Conservation (phyloP, 2,113 vertebrate species). For the Hiodon alosoides region DNA sequence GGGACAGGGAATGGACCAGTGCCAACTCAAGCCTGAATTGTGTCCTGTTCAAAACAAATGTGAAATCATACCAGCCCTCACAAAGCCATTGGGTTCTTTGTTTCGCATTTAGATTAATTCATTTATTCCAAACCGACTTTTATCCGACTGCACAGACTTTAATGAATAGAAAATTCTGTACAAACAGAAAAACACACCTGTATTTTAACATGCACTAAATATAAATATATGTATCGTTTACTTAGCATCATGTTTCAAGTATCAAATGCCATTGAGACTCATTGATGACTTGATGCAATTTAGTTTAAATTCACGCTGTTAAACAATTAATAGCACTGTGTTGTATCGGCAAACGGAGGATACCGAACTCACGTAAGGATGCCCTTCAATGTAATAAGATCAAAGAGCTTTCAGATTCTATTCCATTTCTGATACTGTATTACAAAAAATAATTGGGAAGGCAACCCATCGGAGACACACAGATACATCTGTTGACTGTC, state of each 20-base stretch:
- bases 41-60: slow-evolving; percentile 1
- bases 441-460: not conserved
- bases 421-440: not conserved
- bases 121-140: not conserved
- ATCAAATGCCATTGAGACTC: not conserved
- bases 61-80: not conserved
- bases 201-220: too few species aligned
- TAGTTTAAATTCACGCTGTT: slow-evolving; percentile 12
- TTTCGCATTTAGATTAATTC: too few species aligned
- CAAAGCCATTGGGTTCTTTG: not conserved
- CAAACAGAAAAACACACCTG: not conserved
- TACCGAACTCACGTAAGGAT: slow-evolving; percentile 5
- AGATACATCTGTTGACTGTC: too few species aligned
- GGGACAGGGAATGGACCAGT: slow-evolving; percentile 22
- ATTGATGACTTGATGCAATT: slow-evolving; percentile 5
- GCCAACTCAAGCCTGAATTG: slow-evolving; percentile 2
- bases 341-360: not conserved
- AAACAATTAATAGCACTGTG: slow-evolving; percentile 14
- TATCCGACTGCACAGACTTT: not conserved
- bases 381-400: not conserved
- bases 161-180: too few species aligned
- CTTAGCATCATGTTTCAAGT: slow-evolving; percentile 6
- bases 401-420: not conserved
- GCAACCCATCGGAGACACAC: not conserved
- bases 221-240: not conserved